phyloP scores from a whole-genome alignment of 2,888 invertebrate species.

The Cloeon dipterum region DNA sequence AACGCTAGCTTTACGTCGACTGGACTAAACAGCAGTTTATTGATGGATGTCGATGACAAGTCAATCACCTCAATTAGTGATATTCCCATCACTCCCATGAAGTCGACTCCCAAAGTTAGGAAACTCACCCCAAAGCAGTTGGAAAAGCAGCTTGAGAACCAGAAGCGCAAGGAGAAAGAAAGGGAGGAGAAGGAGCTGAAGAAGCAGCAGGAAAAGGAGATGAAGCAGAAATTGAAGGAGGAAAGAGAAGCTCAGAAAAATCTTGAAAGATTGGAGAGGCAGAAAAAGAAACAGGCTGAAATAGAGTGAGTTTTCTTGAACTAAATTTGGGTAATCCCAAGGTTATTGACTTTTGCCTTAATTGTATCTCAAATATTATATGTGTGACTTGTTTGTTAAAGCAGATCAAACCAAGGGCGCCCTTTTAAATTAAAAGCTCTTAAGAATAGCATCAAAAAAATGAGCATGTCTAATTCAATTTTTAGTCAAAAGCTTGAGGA shows the following conservation, averaged over 20 bases:
- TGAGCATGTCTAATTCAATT: too few relatives aligned
- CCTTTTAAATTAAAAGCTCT: too few relatives aligned
- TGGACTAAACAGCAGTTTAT: too few relatives aligned
- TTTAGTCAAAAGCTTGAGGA: slow-evolving; percentile 11
- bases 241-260: slow-evolving; percentile 7
- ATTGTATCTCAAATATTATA: too few relatives aligned
- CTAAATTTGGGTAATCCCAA: too few relatives aligned
- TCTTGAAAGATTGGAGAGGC: slow-evolving; percentile 19
- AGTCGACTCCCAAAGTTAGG: neutral
- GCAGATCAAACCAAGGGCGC: too few relatives aligned
- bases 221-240: neutral
- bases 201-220: slow-evolving; percentile 10
- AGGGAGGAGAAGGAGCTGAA: slow-evolving; percentile 18
- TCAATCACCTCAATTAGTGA: neutral
- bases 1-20: neutral
- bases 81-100: neutral
- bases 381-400: too few relatives aligned
- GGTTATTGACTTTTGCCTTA: too few relatives aligned
- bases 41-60: neutral
- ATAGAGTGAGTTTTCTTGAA: slow-evolving; percentile 17
- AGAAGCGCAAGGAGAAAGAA: slow-evolving; percentile 24
- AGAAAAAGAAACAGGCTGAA: slow-evolving; percentile 16
- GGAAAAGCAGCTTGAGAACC: slow-evolving; percentile 24
- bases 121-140: slow-evolving; percentile 13
- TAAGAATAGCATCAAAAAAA: neutral